Base-by-base conservation (phyloP, 2,888 invertebrate species). In the Hypsopygia costalis region DNA sequence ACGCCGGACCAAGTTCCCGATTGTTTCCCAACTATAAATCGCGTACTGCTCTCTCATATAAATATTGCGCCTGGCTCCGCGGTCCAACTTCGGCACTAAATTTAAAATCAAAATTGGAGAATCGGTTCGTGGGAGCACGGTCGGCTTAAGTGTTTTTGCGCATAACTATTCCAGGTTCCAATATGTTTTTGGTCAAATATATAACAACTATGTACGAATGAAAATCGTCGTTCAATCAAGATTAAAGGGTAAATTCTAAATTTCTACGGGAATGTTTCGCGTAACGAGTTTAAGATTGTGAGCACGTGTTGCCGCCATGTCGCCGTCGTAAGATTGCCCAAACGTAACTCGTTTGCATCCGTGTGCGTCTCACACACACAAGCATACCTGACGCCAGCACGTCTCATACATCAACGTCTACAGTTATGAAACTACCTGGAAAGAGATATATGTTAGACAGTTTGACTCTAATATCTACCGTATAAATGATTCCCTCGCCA, bases 1-100 rank as follows among this genome's bases (percentile, higher is more conserved):
- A 70, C 61, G 79, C 69, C 63, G 77, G 83, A 79, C 81, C 73
- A 81, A 86, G 74, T 85, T 85, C 65, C 63, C 76, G 76, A 85
- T 83, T 85, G 82, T 86, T 81, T 73, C 72, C 69, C 51, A 76
- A 81, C 83, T 82, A 82, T 82, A 85, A 86, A 85, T 85, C 81
- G 80, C 69, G 75, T 62, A 57, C 69, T 58, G 62, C 69, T 70
- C 70, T 64, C 76, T 73, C 73, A 81, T 86, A 85, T 82, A 85
- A 82, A 85, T 85, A 86, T 81, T 78, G 77, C 66, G 70, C 68
- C 67, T 61, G 55, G 54, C 55, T 49, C 55, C 47, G 51, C 56
- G 16, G 9, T 44, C 47, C 52, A 83, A 86, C 78, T 86, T 86
- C 46, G 76, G 73, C 69, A 69, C 81, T 85, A 81, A 85, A 85